Conservation (phyloP, 2,797 vertebrate genomes). For the Hipposideros larvatus region DNA sequence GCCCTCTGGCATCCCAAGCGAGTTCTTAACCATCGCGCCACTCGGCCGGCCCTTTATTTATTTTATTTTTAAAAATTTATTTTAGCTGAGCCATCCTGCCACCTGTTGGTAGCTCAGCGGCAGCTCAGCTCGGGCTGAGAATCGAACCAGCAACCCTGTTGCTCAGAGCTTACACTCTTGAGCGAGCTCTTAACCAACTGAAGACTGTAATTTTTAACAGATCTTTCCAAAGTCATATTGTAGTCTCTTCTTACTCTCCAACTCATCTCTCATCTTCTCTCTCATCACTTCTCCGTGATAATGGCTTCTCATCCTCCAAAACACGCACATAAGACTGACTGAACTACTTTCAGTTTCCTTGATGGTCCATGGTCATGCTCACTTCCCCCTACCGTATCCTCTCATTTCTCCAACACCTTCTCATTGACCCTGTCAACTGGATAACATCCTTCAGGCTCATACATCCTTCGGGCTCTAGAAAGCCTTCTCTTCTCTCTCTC, state of each 20-base stretch:
- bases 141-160: too few species aligned
- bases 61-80: too few species aligned
- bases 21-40: too few species aligned
- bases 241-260: background rate
- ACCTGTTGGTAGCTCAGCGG: too few species aligned
- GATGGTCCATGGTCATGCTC: background rate
- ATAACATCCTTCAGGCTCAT: background rate
- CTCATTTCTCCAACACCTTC: background rate
- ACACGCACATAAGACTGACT: background rate
- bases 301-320: background rate
- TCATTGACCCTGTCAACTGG: background rate
- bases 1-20: too few species aligned
- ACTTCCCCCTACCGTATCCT: background rate
- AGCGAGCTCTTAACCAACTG: too few species aligned
- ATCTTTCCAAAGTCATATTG: background rate
- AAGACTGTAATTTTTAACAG: constrained; percentile 8
- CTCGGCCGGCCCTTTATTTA: too few species aligned
- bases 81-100: too few species aligned
- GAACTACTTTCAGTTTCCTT: constrained; percentile 51
- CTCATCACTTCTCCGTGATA: background rate
- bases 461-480: background rate
- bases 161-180: too few species aligned
- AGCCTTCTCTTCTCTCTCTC: background rate
- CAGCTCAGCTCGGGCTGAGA: too few species aligned
- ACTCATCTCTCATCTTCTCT: background rate